These are phyloP conservation scores for Astreopora myriophthalma DNA, from an alignment of 64 coral and sea anemone species.

Conservation along the genomic window DNA sequence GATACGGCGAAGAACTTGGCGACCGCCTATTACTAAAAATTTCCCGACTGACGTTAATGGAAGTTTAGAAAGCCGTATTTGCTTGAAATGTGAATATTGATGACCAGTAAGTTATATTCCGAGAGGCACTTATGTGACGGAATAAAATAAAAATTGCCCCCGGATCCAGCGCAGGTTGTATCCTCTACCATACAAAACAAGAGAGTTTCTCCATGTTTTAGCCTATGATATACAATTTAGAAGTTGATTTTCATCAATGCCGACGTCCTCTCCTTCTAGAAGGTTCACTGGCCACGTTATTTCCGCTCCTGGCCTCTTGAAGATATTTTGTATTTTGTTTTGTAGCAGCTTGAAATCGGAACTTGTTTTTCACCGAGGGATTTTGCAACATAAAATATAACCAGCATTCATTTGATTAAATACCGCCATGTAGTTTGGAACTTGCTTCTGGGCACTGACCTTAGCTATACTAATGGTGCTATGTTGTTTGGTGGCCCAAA, in stretches of 20 bases:
- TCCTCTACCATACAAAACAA: too few species aligned
- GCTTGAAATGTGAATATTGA: background rate
- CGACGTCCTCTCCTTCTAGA: too few species aligned
- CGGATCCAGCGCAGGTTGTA: too few species aligned
- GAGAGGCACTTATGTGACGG: background rate
- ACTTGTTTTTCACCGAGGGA: background rate
- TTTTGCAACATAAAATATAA: background rate
- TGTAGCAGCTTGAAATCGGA: background rate
- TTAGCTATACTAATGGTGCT: too few species aligned
- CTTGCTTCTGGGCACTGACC: too few species aligned
- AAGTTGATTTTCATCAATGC: too few species aligned
- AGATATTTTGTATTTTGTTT: background rate
- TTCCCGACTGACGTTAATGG: background rate
- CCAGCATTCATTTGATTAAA: background rate
- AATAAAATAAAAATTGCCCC: background rate
- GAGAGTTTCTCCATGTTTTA: too few species aligned
- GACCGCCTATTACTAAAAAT: background rate
- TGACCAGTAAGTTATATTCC: background rate
- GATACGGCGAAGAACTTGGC: background rate
- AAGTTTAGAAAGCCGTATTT: background rate
- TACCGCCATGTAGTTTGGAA: background rate
- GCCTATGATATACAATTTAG: too few species aligned
- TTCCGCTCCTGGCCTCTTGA: background rate
- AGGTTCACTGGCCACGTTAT: background rate
- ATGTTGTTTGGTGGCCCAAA: too few species aligned